Conservation (phyloP, 2,888 invertebrate genomes). For the Dexiosoma caninum region DNA sequence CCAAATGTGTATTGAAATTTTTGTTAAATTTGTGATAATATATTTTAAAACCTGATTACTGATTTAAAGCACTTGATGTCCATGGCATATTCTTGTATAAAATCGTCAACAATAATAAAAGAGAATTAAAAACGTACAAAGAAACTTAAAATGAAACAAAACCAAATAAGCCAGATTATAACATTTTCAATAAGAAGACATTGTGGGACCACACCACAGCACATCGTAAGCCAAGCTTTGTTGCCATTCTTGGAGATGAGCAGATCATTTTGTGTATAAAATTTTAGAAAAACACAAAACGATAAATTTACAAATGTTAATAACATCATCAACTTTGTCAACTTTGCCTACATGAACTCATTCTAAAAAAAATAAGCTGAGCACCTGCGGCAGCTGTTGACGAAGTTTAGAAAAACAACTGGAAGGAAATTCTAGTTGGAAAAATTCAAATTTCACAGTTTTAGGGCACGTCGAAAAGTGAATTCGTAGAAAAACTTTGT, state of each 20-base stretch:
- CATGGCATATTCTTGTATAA: conserved; percentile 56
- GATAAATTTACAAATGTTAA: conserved; percentile 7
- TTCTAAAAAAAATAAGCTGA: neutral
- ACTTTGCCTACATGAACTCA: neutral
- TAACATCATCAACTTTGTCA: conserved; percentile 33
- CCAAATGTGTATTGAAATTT: conserved; percentile 22
- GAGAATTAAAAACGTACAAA: neutral
- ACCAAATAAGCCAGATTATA: neutral
- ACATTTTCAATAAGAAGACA: neutral
- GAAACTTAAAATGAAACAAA: neutral
- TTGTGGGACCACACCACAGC: neutral
- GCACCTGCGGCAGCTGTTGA: neutral
- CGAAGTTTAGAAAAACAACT: too few species aligned
- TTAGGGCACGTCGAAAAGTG: too few species aligned
- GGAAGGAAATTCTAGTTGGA: too few species aligned
- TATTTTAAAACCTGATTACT: conserved; percentile 63
- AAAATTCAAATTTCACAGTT: too few species aligned
- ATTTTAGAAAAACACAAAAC: neutral
- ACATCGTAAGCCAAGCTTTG: neutral
- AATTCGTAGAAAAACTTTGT: too few species aligned
- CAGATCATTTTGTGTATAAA: neutral
- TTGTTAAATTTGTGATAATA: conserved; percentile 60
- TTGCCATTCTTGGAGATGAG: neutral
- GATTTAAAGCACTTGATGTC: conserved; percentile 64
- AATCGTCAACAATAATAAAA: conserved; percentile 29